Percentiles rank a stretch among this genome's conserved stretches.
Conservation (phyloP, 2,113 vertebrate species). For the Pithys albifrons region DNA sequence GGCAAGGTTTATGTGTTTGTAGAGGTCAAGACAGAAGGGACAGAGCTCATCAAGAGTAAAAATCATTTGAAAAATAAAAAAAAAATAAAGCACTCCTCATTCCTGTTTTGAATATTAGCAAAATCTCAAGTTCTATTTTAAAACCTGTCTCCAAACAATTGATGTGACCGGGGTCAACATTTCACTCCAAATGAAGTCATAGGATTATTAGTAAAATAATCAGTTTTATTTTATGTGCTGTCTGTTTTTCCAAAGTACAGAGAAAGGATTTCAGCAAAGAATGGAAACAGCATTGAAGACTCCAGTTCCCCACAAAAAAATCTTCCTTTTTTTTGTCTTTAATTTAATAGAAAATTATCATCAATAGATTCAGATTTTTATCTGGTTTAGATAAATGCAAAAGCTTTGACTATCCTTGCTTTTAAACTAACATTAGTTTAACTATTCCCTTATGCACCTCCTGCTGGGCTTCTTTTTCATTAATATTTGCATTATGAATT, state of each 20-base stretch:
- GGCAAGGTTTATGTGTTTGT: neutral
- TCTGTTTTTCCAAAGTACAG: neutral
- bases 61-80: neutral
- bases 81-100: neutral
- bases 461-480: neutral
- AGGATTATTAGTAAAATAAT: neutral
- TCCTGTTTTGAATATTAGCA: neutral
- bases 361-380: neutral
- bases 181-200: neutral
- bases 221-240: neutral
- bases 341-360: neutral
- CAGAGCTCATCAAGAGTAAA: neutral
- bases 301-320: accelerated
- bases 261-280: neutral
- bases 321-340: neutral
- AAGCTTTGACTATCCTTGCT: neutral
- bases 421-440: neutral
- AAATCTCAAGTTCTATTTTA: neutral
- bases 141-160: neutral
- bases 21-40: neutral
- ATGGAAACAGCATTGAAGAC: neutral
- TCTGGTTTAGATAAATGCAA: neutral
- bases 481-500: neutral
- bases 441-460: neutral
- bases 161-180: neutral